Base-by-base conservation (phyloP, 2,113 vertebrate species). In the Charina bottae region DNA sequence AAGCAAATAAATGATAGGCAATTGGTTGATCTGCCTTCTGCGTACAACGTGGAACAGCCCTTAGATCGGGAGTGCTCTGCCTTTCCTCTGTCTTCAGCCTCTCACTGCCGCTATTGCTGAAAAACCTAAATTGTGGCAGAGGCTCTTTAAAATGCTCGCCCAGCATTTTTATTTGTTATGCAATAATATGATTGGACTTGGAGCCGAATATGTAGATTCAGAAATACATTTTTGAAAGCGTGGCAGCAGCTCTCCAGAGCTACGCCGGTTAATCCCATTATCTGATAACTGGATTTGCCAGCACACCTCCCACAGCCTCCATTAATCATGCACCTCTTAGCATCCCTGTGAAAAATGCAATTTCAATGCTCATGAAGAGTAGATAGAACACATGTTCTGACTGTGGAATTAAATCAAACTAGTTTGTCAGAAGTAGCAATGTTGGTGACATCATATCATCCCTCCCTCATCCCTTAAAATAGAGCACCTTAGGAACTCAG, bases 281-380 rank as follows among this genome's bases (percentile, higher is more conserved):
- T 95, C 96, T 96, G 97, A 96, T 96, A 97, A 97, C 96, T 0
- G 96, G 97, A 97, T 97, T 97, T 97, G 94, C 91, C 95, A 96
- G 90, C 93, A 87, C 89, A 94, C 95, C 96, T 96, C 96, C 96
- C 89, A 85, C 93, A n/a, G 84, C 91, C 94, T 42, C 94, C 93
- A 37, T 90, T 95, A 96, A 96, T 92, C 94, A 92, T 19, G 0
- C 86, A 49, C 90, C 91, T 94, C 94, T 96, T 59, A 24, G 89
- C 58, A 72, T 49, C n/a, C 90, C 97, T 94, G 90, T 93, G 95
- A 97, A 88, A 92, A 97, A 96, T 95, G 92, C 90, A 97, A 96
- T 97, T 96, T 97, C 94, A 95, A 94, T 92, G 94, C 94, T 95
- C 1, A 17, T 88, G 94, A 96, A 94, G 93, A 96, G 92, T 94